These are phyloP conservation scores for Eulimnadia texana DNA, from an alignment of 1,140 invertebrate species.

Conservation along the genomic window DNA sequence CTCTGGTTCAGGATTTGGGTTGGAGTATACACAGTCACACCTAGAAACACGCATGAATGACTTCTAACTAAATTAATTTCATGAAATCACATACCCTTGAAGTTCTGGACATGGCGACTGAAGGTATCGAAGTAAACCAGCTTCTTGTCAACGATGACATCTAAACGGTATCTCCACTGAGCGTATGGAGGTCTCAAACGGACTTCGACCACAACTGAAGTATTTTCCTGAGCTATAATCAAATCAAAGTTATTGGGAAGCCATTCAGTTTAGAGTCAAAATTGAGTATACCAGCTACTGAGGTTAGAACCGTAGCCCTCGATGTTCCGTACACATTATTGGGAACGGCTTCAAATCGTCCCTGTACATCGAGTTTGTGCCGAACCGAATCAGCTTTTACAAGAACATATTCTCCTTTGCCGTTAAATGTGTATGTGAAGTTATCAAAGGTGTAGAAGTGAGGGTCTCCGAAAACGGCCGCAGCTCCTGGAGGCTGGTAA, in stretches of 20 bases:
- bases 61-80: not conserved
- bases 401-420: slow-evolving; percentile 85
- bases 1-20: slow-evolving; percentile 84
- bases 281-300: slow-evolving; percentile 50
- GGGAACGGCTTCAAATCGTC: slow-evolving; percentile 66
- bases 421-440: slow-evolving; percentile 81
- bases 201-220: slow-evolving; percentile 71
- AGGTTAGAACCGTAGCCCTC: slow-evolving; percentile 66
- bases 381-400: slow-evolving; percentile 56
- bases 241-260: too few species aligned
- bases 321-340: slow-evolving; percentile 58
- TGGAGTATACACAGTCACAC: slow-evolving; percentile 80
- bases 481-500: slow-evolving; percentile 80
- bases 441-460: slow-evolving; percentile 89
- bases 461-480: slow-evolving; percentile 79
- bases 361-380: slow-evolving; percentile 73
- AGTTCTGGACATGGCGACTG: slow-evolving; percentile 75
- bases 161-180: slow-evolving; percentile 79
- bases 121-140: slow-evolving; percentile 76
- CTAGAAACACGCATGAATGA: slow-evolving; percentile 27
- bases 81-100: slow-evolving; percentile 44
- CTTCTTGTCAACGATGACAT: slow-evolving; percentile 73
- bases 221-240: slow-evolving; percentile 51
- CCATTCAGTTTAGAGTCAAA: too few species aligned
- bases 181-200: slow-evolving; percentile 61